Evolutionary conservation across 2,888 invertebrate species (phyloP), one percentile per base, ranked within the genome.

Genomic region (Halictus quadricinctus): DNA sequence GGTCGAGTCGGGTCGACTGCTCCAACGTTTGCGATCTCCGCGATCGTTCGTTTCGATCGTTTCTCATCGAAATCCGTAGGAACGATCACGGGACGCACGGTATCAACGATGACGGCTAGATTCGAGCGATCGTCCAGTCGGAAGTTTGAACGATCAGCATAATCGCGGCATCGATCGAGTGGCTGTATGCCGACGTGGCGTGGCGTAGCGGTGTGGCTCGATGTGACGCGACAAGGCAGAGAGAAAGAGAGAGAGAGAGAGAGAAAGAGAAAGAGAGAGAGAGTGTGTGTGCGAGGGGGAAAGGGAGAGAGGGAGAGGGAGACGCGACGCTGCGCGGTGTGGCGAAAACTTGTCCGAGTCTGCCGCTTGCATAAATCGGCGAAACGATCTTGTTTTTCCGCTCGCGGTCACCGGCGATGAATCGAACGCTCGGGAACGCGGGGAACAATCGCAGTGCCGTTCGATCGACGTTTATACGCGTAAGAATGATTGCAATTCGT

Each of bases 401-500:
- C 73, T 81, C 82, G 72, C 50, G 83, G 85, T 79, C 73, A 73
- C 50, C 41, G 58, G 60, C 85, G 82, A 87, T 77, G 88, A 90
- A 88, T 90, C 83, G 84, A 75, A 81, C 81, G 80, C 70, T 60
- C 78, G 64, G 64, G 64, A 15, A 29, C 64, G 43, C 43, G 36
- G 81, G 83, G 78, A 90, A 89, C 90, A 90, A 90, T 90, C 89
- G 87, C 84, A 77, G 74, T 84, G 85, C 88, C 85, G 85, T 81
- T 76, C 90, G 90, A 90, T 90, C 90, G 90, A 90, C 90, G 83
- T 87, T 90, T 84, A 88, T 88, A 88, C 87, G 84, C 88, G 82
- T 82, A 88, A 89, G 90, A 90, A 89, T 90, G 90, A 90, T 90
- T 90, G 86, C 90, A 86, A 80, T 83, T 81, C 88, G 90, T 89